These are phyloP conservation scores for Chiloscyllium punctatum DNA, from an alignment of 2,797 vertebrate species.

Conservation along the genomic window DNA sequence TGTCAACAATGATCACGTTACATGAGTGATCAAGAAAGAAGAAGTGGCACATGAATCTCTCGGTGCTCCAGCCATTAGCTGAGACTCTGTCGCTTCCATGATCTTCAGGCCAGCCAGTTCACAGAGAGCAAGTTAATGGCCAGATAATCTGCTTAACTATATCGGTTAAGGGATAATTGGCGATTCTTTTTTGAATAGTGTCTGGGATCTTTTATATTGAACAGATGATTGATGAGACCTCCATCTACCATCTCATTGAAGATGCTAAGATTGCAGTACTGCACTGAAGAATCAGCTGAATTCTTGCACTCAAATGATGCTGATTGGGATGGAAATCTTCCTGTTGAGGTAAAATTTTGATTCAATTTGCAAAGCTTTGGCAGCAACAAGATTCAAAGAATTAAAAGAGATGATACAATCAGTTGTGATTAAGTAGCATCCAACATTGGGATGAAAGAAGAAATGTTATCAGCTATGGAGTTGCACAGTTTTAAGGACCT, in stretches of 20 bases:
- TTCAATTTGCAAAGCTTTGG: background rate
- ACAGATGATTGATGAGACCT: background rate
- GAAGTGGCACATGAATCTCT: too few relatives aligned
- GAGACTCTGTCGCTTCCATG: too few relatives aligned
- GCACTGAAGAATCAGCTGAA: background rate
- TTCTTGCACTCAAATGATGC: background rate
- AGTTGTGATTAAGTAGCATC: background rate
- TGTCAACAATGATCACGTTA: too few relatives aligned
- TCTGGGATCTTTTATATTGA: background rate
- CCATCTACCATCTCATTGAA: background rate
- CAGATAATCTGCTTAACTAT: background rate
- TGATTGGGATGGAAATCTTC: background rate
- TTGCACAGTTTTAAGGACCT: background rate
- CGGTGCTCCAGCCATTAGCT: too few relatives aligned
- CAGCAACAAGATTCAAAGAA: background rate
- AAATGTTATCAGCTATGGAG: background rate
- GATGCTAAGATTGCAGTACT: background rate
- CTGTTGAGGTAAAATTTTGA: background rate
- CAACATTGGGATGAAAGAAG: background rate
- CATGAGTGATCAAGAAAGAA: too few relatives aligned
- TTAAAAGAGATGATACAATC: background rate
- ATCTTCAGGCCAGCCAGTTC: background rate
- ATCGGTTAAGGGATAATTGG: too few relatives aligned
- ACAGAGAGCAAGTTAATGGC: background rate
- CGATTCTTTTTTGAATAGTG: background rate